Percentiles rank a stretch among this genome's conserved stretches.
phyloP scores from a whole-genome alignment of 2,797 vertebrate species.

The Knipowitschia caucasica region DNA sequence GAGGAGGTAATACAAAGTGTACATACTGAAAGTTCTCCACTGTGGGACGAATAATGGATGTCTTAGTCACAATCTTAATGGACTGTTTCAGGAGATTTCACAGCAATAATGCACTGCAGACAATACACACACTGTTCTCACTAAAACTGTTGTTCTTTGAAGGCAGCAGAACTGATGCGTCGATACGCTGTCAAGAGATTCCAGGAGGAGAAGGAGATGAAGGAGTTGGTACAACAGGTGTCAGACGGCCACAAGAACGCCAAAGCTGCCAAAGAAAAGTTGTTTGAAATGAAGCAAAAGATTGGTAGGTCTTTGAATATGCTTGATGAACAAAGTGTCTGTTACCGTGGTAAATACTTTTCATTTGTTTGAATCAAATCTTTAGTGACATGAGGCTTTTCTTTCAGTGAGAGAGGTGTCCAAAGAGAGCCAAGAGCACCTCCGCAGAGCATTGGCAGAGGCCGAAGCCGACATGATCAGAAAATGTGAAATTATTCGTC shows the following conservation, averaged over 20 bases:
- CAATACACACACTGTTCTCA: constrained; percentile 8
- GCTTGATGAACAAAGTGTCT: not conserved
- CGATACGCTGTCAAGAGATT: constrained; percentile 74
- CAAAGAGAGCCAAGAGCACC: constrained; percentile 78
- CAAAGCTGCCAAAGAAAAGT: constrained; percentile 76
- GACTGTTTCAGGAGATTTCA: constrained; percentile 6
- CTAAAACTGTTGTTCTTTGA: constrained; percentile 20
- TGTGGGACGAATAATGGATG: too few species aligned
- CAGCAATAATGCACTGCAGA: not conserved
- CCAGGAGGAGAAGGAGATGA: constrained; percentile 77
- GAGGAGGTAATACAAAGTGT: constrained; percentile 78
- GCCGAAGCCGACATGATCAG: constrained; percentile 76
- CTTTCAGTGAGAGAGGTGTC: constrained; percentile 83
- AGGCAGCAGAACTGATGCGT: constrained; percentile 80
- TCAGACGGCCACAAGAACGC: constrained; percentile 82
- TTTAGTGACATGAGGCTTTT: not conserved
- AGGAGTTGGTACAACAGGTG: constrained; percentile 82
- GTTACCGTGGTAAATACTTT: not conserved
- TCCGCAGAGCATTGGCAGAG: constrained; percentile 74
- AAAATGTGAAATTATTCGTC: constrained; percentile 76
- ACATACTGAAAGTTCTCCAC: too few species aligned
- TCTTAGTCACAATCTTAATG: too few species aligned
- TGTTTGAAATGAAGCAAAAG: constrained; percentile 79
- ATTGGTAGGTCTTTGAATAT: constrained; percentile 71
- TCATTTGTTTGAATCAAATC: not conserved